Conservation (phyloP, 2,113 vertebrate species). For the Protomyctophum bolini region DNA sequence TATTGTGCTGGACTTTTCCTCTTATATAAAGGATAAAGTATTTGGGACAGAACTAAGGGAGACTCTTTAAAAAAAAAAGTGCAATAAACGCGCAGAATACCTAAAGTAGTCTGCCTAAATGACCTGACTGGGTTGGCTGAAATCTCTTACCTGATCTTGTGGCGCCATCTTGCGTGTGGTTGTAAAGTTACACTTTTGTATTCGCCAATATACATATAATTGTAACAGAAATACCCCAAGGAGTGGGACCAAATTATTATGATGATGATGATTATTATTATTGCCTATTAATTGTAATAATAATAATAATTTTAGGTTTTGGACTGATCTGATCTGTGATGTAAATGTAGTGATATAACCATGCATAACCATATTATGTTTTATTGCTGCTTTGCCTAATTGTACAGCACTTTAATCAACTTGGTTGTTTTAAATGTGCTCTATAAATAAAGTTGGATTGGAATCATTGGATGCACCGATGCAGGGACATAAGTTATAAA, state of each 20-base stretch:
- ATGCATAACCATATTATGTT: too few species aligned
- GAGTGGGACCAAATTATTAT: not conserved
- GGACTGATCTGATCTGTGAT: not conserved
- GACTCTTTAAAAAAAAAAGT: not conserved
- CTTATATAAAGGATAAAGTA: not conserved
- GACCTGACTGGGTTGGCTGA: not conserved
- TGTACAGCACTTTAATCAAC: too few species aligned
- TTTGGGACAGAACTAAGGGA: not conserved
- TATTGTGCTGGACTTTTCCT: not conserved
- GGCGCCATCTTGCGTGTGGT: constrained; percentile 65
- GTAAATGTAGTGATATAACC: too few species aligned
- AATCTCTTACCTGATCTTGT: constrained; percentile 52
- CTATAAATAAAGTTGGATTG: too few species aligned
- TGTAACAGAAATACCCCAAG: not conserved
- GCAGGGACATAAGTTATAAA: too few species aligned
- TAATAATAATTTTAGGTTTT: not conserved
- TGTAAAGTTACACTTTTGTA: not conserved
- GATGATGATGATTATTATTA: not conserved
- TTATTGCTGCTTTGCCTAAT: too few species aligned
- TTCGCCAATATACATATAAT: too few species aligned
- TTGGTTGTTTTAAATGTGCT: too few species aligned
- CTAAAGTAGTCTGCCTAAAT: not conserved
- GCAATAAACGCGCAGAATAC: not conserved
- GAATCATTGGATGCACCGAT: not conserved
- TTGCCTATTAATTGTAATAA: not conserved